Base-by-base conservation (phyloP, 92 coral and sea anemone genomes). In the Porites lobata region DNA sequence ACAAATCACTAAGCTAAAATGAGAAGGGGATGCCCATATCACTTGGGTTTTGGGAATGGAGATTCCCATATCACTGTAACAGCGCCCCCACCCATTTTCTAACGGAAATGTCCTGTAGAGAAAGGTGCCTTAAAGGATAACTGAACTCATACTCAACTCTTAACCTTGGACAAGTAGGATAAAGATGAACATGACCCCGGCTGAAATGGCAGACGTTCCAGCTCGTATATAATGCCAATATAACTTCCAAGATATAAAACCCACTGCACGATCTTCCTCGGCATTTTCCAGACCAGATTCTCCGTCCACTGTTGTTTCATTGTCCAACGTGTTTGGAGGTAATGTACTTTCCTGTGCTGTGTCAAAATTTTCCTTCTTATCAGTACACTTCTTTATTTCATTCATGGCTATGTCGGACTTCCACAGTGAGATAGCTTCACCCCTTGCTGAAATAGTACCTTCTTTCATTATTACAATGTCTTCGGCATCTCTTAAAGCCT, bases 401-500 rank as follows among this genome's bases (percentile, higher is more conserved):
- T 18, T 12, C 2, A 69, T 65, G 75, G 54, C 66, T 9, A 69
- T 29, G 10, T 22, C 85, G 21, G 77, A 52, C 13, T 9, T 9
- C 9, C 52, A 11, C 19, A 81, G 17, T 8, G 53, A 8, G 4
- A 21, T 3, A 9, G 26, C 26, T 26, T 26, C 29, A 1, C 85
- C 85, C 56, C 69, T 26, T 52, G 2, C 24, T 29, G 53, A 2
- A 19, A 50, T 57, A 15, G 75, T 50, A 21, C 87, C 81, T 43
- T 57, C 79, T 65, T 83, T 72, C 80, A 83, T 71, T 11, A 73
- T 19, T 9, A 83, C 81, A 52, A 83, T 74, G 66, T 83, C 56
- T 19, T 73, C 69, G 58, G 72, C 69, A 43, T 71, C 47, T 24
- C 22, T 70, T 14, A 83, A 69, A 24, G 58, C 61, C 20, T 83